phyloP scores from a whole-genome alignment of 1,140 invertebrate species.

The Camponotus pennsylvanicus region DNA sequence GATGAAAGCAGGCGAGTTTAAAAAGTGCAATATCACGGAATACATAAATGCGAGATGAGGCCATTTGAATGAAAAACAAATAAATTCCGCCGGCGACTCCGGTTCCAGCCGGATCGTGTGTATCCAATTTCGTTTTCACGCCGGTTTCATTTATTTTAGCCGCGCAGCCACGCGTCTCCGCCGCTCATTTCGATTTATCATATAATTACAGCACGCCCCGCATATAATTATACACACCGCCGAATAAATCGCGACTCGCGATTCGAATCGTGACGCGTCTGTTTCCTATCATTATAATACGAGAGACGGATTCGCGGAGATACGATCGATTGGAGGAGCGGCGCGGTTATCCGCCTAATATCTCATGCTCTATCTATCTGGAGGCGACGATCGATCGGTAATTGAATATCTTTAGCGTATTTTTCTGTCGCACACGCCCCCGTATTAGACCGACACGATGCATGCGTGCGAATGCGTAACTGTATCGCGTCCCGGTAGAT shows the following conservation, averaged over 20 bases:
- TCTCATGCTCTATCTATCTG: conserved; percentile 3
- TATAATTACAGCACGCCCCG: conserved; percentile 54
- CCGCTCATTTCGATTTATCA: conserved; percentile 64
- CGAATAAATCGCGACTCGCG: conserved; percentile 13
- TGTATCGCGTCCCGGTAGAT: conserved; percentile 59
- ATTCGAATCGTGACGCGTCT: conserved; percentile 30
- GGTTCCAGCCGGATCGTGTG: conserved; percentile 73
- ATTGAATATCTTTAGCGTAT: conserved; percentile 69
- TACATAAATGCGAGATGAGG: conserved; percentile 85
- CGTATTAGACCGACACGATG: not conserved
- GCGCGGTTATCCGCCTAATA: not conserved
- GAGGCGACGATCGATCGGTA: conserved; percentile 70
- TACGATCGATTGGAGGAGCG: conserved; percentile 15
- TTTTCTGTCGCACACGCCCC: not conserved
- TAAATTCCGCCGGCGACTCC: conserved; percentile 81
- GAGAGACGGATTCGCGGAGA: not conserved
- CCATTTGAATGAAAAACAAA: conserved; percentile 84
- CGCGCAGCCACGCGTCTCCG: conserved; percentile 64
- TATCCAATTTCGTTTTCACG: conserved; percentile 83
- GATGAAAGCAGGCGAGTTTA: conserved; percentile 78
- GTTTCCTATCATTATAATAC: not conserved
- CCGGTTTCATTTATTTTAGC: conserved; percentile 80
- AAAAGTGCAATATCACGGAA: conserved; percentile 85
- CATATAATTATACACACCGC: not conserved
- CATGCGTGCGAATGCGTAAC: conserved; percentile 33